A percentile compares a stretch with the other conserved stretches of the same genome.
Evolutionary conservation across 2,113 vertebrate genomes (phyloP).

Genomic region (Alexandromys fortis): DNA sequence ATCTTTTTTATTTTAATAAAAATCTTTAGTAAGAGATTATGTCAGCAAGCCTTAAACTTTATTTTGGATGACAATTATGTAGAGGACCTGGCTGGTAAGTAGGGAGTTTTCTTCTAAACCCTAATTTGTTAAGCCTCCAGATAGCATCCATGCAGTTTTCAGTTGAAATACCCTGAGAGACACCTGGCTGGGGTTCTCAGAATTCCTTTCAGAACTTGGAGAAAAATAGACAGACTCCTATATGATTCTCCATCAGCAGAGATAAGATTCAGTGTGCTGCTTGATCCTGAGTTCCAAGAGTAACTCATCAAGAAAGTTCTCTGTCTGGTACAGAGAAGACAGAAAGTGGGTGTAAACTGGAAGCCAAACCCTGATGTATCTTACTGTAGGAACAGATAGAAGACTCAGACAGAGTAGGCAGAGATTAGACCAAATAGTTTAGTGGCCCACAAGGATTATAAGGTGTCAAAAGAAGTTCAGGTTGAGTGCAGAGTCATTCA

Average conservation of each 20-base stretch:
- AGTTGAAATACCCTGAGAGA: neutral
- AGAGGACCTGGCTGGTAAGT: too few species aligned
- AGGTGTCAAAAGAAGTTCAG: neutral
- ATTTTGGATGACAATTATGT: too few species aligned
- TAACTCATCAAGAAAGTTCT: neutral
- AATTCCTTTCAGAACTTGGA: conserved; percentile 19
- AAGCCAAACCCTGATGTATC: neutral
- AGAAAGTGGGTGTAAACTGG: neutral
- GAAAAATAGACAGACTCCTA: neutral
- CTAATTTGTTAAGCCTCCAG: too few species aligned
- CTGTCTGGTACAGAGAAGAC: neutral
- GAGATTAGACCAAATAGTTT: neutral
- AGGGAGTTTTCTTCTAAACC: too few species aligned
- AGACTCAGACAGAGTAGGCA: neutral
- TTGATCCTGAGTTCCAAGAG: neutral
- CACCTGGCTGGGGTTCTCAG: neutral
- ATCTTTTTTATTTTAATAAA: neutral
- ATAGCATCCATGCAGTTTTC: too few species aligned
- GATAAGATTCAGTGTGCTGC: neutral
- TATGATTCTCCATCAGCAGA: neutral
- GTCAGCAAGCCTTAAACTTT: neutral
- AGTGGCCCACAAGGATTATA: neutral
- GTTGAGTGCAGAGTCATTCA: neutral
- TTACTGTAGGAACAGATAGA: neutral
- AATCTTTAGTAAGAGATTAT: conserved; percentile 8